Evolutionary conservation across 2,113 vertebrate species (phyloP), one percentile per base, ranked within the genome.

Genomic region (Leiothrix lutea): DNA sequence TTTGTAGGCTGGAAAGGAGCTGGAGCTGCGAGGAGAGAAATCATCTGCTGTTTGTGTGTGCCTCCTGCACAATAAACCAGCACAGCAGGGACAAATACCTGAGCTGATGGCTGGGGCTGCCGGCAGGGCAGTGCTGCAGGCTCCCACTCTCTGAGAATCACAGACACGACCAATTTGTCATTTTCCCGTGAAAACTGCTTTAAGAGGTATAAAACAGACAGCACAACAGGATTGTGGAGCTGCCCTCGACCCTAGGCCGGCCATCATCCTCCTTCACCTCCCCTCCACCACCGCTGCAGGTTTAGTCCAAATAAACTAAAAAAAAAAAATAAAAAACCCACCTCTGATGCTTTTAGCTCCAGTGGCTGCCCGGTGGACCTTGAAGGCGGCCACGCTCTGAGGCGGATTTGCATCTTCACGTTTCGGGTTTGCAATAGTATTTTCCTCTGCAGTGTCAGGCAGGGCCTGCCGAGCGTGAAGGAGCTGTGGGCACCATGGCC

Each of bases 1-100:
- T 94, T 96, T 73, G 79, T 82, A 88, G 90, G 74, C 85, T 96
- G 95, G 71, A 14, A 79, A 77, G 84, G 81, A 89, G 85, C 86
- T 78, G 80, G 77, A 83, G 29, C 83, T 54, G 64, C 0, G 1
- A 87, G 54, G 81, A 53, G 44, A 88, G 88, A 38, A 70, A 88
- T 84, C n/a, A 54, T 42, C 75, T 66, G 66, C n/a, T n/a, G 66
- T 75, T 72, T 42, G 78, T 3, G 1, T 40, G 74, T 38, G 80
- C 48, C 74, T 80, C 7, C 71, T 24, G 77, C 40, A 23, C 65
- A 42, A 56, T 9, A 85, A 87, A 50, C 18, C 35, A 15, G 45
- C 71, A 3, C 40, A 2, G 3, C 35, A 3, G 57, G 66, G 38
- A 69, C 74, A 65, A 64, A 48, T 5, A 47, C 74, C 88, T 28